Evolutionary conservation across 2,113 vertebrate genomes (phyloP).

Genomic region (cattle (Bos taurus)): DNA sequence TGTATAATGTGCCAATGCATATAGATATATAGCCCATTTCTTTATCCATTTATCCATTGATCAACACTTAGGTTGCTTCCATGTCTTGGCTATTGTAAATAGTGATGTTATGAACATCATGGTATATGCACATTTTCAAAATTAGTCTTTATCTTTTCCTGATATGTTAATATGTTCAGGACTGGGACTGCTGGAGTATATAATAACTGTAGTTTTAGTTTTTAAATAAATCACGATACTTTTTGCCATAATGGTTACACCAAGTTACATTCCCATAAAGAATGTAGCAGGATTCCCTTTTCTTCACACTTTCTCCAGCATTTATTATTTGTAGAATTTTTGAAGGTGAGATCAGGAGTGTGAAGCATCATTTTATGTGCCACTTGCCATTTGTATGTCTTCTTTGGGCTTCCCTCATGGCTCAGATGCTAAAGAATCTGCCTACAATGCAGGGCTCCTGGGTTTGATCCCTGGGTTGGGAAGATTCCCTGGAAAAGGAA

Average conservation of each 20-base stretch:
- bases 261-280: neutral
- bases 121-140: neutral
- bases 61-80: neutral
- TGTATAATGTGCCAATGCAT: neutral
- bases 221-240: neutral
- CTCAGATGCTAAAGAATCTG: neutral
- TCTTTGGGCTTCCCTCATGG: neutral
- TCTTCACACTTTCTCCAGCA: neutral
- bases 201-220: accelerated
- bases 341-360: neutral
- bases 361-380: neutral
- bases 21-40: neutral
- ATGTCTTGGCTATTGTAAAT: neutral
- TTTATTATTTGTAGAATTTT: neutral
- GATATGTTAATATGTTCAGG: neutral
- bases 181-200: neutral
- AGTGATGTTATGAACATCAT: neutral
- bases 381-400: neutral
- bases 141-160: neutral
- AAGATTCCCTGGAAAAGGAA: neutral
- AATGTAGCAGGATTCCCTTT: neutral
- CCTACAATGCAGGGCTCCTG: neutral
- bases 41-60: neutral
- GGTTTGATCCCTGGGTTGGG: too few relatives aligned
- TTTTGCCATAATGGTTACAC: neutral